Conservation (phyloP, 1,140 invertebrate genomes). For the Bombus consobrinus region DNA sequence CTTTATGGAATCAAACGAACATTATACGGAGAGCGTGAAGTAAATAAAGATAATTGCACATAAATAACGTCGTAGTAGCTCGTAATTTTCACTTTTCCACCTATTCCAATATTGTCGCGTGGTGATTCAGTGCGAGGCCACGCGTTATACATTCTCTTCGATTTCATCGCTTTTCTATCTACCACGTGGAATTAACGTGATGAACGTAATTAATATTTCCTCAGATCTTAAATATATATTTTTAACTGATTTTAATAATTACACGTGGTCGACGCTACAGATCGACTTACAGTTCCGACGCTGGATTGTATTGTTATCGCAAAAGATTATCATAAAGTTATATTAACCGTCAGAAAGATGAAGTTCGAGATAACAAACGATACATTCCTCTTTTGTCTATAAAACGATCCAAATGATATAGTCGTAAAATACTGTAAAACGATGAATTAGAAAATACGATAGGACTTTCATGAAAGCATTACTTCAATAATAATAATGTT, state of each 20-base stretch:
- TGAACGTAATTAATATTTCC: no score
- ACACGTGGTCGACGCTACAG: no score
- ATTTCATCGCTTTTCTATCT: not conserved
- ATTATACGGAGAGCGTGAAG: not conserved
- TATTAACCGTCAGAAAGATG: no score
- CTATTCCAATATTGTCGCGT: not conserved
- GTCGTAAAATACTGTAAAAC: no score
- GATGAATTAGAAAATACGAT: not conserved
- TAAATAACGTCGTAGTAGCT: slow-evolving; percentile 18
- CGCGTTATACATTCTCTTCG: not conserved
- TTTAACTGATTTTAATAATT: no score
- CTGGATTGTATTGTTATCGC: no score
- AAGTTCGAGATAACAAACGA: no score
- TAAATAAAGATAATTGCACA: slow-evolving; percentile 27
- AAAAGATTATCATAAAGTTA: no score
- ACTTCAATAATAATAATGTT: not conserved
- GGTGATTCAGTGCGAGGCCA: not conserved
- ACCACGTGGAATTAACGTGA: not conserved
- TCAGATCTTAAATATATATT: no score
- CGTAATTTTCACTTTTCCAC: not conserved
- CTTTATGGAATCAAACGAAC: not conserved
- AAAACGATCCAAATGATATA: no score
- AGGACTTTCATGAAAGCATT: not conserved
- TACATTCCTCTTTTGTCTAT: no score
- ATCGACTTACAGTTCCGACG: no score